Percentiles rank a stretch among this genome's conserved stretches.
phyloP scores from a whole-genome alignment of 2,113 vertebrate genomes.

The Daubentonia madagascariensis region DNA sequence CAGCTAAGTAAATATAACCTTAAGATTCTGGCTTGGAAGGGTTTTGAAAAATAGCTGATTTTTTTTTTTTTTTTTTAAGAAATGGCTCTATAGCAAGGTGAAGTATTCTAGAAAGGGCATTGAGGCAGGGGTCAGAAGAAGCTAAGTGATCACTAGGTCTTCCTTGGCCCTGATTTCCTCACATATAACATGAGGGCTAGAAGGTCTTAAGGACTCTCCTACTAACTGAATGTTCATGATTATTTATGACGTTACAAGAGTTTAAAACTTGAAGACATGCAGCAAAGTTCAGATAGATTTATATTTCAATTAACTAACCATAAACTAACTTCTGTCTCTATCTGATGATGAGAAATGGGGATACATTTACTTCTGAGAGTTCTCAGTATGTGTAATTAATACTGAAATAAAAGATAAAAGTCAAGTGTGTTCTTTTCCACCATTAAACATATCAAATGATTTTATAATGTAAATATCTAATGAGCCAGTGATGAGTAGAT shows the following conservation, averaged over 20 bases:
- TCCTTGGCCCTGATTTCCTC: neutral
- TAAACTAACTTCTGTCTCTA: conserved; percentile 22
- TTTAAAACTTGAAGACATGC: conserved; percentile 19
- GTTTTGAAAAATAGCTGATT: conserved; percentile 58
- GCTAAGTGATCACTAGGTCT: neutral
- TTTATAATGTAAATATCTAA: conserved; percentile 19
- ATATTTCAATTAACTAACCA: conserved; percentile 22
- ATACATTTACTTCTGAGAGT: conserved; percentile 16
- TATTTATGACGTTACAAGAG: neutral
- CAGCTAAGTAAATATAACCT: conserved; percentile 79
- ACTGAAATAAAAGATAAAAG: conserved; percentile 43
- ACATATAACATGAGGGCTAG: neutral
- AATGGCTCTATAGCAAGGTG: neutral
- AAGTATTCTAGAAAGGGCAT: neutral
- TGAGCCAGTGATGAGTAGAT: neutral
- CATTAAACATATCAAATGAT: neutral
- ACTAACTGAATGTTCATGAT: neutral
- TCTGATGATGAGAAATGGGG: conserved; percentile 34
- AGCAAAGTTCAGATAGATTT: conserved; percentile 14
- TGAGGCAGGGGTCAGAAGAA: neutral
- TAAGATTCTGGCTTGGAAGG: conserved; percentile 52
- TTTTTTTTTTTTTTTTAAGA: neutral
- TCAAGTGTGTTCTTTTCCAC: conserved; percentile 13
- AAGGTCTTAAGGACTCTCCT: neutral
- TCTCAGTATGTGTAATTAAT: neutral